Evolutionary conservation across 2,113 vertebrate species (phyloP).

Genomic region (Emberiza fucata): DNA sequence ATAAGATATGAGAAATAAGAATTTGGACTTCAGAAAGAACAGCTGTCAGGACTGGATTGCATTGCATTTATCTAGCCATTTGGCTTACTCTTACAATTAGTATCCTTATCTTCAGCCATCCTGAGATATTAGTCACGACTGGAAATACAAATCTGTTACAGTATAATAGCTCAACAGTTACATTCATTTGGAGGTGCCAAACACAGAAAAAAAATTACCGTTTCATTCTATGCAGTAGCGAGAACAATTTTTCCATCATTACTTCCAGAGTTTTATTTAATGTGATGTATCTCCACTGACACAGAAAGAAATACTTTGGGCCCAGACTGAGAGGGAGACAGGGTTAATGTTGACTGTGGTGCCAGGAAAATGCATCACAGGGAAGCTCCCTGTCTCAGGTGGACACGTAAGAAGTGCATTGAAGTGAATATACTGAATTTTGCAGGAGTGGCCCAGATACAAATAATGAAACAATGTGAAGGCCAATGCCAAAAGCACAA

Average conservation of each 20-base stretch:
- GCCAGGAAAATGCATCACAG: rapidly evolving
- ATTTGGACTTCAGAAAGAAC: neutral
- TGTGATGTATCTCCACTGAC: neutral
- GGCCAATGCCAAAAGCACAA: neutral
- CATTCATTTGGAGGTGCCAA: neutral
- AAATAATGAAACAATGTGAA: neutral
- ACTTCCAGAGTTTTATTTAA: neutral
- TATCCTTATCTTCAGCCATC: neutral
- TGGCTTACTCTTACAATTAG: neutral
- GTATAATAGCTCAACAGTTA: neutral
- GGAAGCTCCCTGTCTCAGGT: neutral
- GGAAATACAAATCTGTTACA: neutral
- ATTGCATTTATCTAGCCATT: neutral
- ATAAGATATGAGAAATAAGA: neutral
- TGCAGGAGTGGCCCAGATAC: rapidly evolving
- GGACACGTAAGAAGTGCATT: rapidly evolving
- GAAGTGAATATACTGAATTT: neutral
- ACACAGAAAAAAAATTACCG: neutral
- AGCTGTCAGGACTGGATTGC: neutral
- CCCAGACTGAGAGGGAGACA: neutral
- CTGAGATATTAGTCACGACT: neutral
- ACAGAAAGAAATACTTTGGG: neutral
- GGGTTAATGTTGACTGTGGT: neutral
- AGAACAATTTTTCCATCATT: neutral
- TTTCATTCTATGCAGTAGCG: neutral